Base-by-base conservation (phyloP, 37 sponge, comb jelly and placozoan genomes). In the Agelas oroides region DNA sequence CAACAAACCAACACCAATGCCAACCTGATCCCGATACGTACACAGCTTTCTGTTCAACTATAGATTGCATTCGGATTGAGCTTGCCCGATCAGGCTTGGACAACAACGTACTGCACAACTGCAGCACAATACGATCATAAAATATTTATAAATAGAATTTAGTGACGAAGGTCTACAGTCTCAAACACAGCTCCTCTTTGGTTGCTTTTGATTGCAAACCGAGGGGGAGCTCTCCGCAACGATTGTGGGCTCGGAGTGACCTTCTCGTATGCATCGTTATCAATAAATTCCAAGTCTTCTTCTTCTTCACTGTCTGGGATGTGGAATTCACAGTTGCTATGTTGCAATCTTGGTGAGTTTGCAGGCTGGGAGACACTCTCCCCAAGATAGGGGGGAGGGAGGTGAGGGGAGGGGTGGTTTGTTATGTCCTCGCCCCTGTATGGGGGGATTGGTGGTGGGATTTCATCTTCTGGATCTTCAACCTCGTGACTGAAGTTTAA, bases 261-360 rank as follows among this genome's bases (percentile, higher is more conserved):
- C 19, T 40, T 84, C 65, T 72, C 53, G 55, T 84, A 84, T 20
- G 75, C 75, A 65, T 74, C 66, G 31, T 84, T 84, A 6, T 84
- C 75, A 46, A 65, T 30, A 62, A 84, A 84, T 11, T 84, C 65
- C 11, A 65, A 17, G 12, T 53, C 84, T 5, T 61, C 64, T 59
- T 57, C 73, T 59, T 81, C 81, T 12, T 53, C 81, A 14, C 1
- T 39, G 28, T 34, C 62, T 5, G 71, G 36, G 18, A 28, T 11
- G 38, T 14, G 1, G 31, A 69, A 24, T 0, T 82, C n/a, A 31
- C 16, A 17, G 2, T 15, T 37, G 41, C 25, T 59, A 25, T 14
- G 73, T 72, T 39, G 35, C 35, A 28, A 6, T 8, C 18, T 14
- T 30, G 73, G 83, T 30, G 73, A 71, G 73, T 19, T 17, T 20